Evolutionary conservation across 2,888 invertebrate species (phyloP).

Genomic region (Pterobdella sp.): DNA sequence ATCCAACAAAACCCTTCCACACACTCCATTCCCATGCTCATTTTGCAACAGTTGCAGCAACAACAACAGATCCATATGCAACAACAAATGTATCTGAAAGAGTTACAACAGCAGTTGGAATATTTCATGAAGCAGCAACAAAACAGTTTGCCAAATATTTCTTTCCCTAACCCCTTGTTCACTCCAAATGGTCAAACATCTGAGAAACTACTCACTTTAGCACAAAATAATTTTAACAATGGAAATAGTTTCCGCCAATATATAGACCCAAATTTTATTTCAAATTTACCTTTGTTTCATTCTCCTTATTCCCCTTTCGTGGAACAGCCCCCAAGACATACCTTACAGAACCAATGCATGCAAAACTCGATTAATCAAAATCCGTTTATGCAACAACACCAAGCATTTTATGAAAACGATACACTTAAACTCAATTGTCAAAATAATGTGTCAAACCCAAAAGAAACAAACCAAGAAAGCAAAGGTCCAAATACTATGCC

Average conservation of each 20-base stretch:
- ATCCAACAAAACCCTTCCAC: neutral
- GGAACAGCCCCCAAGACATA: neutral
- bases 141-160: neutral
- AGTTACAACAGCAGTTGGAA: slow-evolving; percentile 6
- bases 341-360: neutral
- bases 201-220: neutral
- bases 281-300: neutral
- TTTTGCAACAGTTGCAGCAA: slow-evolving; percentile 5
- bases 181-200: neutral
- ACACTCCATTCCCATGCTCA: neutral
- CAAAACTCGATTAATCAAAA: neutral
- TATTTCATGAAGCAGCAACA: neutral
- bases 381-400: neutral
- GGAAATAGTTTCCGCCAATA: neutral
- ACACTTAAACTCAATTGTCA: neutral
- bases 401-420: neutral
- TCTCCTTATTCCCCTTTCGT: slow-evolving; percentile 4
- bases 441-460: neutral
- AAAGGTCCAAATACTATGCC: too few species aligned
- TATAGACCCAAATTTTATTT: neutral
- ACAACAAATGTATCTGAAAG: slow-evolving; percentile 8
- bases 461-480: neutral
- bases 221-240: neutral
- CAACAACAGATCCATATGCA: slow-evolving; percentile 8
- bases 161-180: neutral